Conservation (phyloP, 2,888 invertebrate genomes). For the Sphecodes monilicornis region DNA sequence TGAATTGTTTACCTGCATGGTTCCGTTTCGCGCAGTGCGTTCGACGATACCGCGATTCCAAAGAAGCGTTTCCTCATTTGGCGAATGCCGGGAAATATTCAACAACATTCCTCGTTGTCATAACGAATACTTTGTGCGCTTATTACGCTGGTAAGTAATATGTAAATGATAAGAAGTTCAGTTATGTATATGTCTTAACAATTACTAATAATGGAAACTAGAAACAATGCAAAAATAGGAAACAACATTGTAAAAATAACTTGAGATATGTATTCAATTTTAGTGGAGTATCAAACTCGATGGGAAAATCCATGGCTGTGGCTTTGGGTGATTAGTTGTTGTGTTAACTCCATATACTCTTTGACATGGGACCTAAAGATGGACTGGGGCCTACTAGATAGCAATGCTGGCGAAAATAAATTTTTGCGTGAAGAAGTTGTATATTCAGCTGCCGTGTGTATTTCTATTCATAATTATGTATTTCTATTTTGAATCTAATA, state of each 20-base stretch:
- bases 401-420: slow-evolving; percentile 95
- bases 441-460: slow-evolving; percentile 94
- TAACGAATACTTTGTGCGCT: slow-evolving; percentile 91
- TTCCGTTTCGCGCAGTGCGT: slow-evolving; percentile 99
- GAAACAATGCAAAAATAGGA: background rate
- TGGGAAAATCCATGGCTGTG: slow-evolving; percentile 94
- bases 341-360: slow-evolving; percentile 96
- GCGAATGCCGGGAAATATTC: slow-evolving; percentile 99
- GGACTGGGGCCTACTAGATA: slow-evolving; percentile 99
- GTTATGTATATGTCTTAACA: background rate
- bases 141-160: slow-evolving; percentile 87
- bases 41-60: slow-evolving; percentile 96
- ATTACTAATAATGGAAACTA: background rate
- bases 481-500: background rate
- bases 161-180: background rate
- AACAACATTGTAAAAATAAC: background rate
- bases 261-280: slow-evolving; percentile 45
- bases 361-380: slow-evolving; percentile 99
- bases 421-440: slow-evolving; percentile 98
- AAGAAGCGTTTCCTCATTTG: slow-evolving; percentile 97
- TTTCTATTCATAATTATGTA: background rate
- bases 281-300: slow-evolving; percentile 87
- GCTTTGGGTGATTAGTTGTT: slow-evolving; percentile 94
- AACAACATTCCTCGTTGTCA: slow-evolving; percentile 97
- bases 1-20: slow-evolving; percentile 98